These are phyloP conservation scores for Palythoa grandiflora DNA, from an alignment of 92 coral and sea anemone genomes.

Conservation along the genomic window DNA sequence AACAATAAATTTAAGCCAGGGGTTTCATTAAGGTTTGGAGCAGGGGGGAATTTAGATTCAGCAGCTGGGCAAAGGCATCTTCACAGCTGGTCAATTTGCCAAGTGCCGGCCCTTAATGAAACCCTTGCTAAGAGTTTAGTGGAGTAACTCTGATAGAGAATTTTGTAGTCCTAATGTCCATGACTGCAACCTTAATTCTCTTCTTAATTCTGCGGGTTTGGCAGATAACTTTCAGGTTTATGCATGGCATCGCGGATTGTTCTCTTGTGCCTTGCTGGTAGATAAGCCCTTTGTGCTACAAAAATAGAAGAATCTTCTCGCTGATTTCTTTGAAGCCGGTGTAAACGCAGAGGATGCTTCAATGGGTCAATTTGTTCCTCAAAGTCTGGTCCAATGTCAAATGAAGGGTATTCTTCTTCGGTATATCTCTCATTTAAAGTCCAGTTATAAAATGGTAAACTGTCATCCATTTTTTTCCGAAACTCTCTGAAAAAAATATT, in stretches of 20 bases:
- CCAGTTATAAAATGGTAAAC: background rate
- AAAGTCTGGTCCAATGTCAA: background rate
- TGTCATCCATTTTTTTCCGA: background rate
- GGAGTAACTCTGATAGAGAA: background rate
- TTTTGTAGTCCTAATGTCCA: background rate
- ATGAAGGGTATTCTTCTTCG: background rate
- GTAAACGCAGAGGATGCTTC: background rate
- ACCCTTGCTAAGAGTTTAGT: background rate
- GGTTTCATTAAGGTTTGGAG: background rate
- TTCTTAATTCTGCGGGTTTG: background rate
- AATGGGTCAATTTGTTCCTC: background rate
- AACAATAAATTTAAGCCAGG: background rate
- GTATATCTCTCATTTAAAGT: background rate
- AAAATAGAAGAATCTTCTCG: background rate
- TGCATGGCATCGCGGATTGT: conserved; percentile 8
- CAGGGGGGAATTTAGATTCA: background rate
- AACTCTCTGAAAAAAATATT: background rate
- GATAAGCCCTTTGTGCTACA: conserved; percentile 4
- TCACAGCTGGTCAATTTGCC: background rate
- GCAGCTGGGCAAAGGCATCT: background rate
- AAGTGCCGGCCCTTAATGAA: background rate
- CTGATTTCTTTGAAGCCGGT: background rate
- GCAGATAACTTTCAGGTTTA: conserved; percentile 9
- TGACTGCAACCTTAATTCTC: background rate
- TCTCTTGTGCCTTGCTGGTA: conserved; percentile 8